phyloP scores from a whole-genome alignment of 1,140 invertebrate genomes.

The Drosophila malerkotliana region DNA sequence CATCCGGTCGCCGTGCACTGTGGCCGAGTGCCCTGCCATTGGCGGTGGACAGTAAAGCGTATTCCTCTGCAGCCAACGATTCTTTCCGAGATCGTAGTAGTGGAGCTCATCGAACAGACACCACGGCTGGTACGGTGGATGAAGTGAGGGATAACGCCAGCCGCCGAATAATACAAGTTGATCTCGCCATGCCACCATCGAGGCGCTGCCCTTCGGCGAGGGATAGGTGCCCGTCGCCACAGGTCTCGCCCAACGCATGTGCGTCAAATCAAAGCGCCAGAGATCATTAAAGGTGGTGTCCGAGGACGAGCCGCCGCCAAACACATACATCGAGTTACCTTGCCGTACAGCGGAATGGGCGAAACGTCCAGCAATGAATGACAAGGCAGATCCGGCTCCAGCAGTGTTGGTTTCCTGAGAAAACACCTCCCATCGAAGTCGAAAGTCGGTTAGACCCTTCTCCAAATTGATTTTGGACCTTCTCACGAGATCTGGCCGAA shows the following conservation, averaged over 20 bases:
- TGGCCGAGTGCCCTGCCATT: constrained; percentile 96
- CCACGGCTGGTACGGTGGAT: constrained; percentile 94
- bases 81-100: constrained; percentile 92
- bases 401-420: constrained; percentile 58
- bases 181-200: constrained; percentile 93
- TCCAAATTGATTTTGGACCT: constrained; percentile 75
- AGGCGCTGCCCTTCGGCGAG: constrained; percentile 97
- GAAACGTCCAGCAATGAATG: constrained; percentile 93
- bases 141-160: constrained; percentile 96
- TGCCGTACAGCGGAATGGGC: constrained; percentile 95
- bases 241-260: constrained; percentile 92
- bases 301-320: constrained; percentile 97
- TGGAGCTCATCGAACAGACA: constrained; percentile 97
- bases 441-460: constrained; percentile 75
- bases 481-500: constrained; percentile 67
- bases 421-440: constrained; percentile 75
- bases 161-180: constrained; percentile 96
- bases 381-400: constrained; percentile 58
- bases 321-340: constrained; percentile 95
- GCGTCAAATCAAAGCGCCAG: constrained; percentile 95
- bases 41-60: constrained; percentile 89
- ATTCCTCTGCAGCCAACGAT: constrained; percentile 92
- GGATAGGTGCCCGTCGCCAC: constrained; percentile 94
- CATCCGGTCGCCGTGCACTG: constrained; percentile 94
- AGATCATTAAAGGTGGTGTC: constrained; percentile 98